phyloP scores from a whole-genome alignment of 2,888 invertebrate species.

The Ceratothoa steindachneri region DNA sequence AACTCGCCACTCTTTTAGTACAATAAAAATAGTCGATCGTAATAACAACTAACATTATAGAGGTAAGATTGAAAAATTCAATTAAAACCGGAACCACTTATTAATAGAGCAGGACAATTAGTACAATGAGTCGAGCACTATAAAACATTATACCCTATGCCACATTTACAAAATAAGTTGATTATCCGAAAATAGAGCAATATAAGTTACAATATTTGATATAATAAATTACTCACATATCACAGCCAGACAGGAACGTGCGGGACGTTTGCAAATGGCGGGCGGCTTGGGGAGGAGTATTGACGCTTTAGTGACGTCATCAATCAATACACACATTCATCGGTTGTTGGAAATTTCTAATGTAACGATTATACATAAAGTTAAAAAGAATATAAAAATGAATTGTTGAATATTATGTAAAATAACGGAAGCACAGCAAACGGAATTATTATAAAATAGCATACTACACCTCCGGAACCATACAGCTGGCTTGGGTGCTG shows the following conservation, averaged over 20 bases:
- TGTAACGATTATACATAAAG: neutral
- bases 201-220: too few relatives aligned
- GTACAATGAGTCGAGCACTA: too few relatives aligned
- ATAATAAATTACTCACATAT: slow-evolving; percentile 48
- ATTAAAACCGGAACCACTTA: too few relatives aligned
- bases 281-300: slow-evolving; percentile 39
- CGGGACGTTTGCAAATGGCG: slow-evolving; percentile 48
- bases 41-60: too few relatives aligned
- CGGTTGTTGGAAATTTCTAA: neutral
- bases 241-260: slow-evolving; percentile 48
- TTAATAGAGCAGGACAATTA: too few relatives aligned
- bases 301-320: slow-evolving; percentile 43
- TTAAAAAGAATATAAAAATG: slow-evolving; percentile 1
- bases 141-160: too few relatives aligned
- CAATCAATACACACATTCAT: slow-evolving; percentile 39
- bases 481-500: neutral
- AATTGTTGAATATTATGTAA: neutral
- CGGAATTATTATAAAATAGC: neutral
- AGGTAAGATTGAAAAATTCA: too few relatives aligned
- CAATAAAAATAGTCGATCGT: too few relatives aligned
- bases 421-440: neutral
- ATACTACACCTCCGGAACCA: neutral
- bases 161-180: too few relatives aligned
- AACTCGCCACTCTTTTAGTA: too few relatives aligned
- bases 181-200: too few relatives aligned